These are phyloP conservation scores for Lasioglossum marginatum DNA, from an alignment of 2,888 invertebrate genomes.

Conservation along the genomic window DNA sequence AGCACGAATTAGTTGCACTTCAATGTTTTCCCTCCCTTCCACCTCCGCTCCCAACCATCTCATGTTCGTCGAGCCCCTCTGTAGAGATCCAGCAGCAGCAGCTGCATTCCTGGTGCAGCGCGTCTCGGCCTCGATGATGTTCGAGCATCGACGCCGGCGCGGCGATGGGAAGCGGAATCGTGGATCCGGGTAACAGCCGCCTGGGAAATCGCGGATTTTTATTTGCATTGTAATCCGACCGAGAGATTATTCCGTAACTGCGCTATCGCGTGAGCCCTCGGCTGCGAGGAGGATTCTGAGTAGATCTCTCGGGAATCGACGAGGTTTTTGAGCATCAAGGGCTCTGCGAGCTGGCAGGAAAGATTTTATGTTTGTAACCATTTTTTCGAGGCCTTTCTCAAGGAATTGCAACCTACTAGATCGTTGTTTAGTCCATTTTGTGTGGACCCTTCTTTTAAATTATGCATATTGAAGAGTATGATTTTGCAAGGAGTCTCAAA, in stretches of 20 bases:
- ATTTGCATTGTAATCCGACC: neutral
- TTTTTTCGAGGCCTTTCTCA: neutral
- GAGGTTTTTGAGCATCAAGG: neutral
- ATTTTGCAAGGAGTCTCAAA: neutral
- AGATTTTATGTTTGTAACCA: neutral
- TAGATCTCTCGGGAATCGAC: neutral
- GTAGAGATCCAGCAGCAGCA: neutral
- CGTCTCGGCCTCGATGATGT: neutral
- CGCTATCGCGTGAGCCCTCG: neutral
- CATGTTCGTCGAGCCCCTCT: neutral
- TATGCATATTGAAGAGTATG: neutral
- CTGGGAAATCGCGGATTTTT: neutral
- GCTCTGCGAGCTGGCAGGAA: neutral
- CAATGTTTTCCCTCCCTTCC: slow-evolving; percentile 54
- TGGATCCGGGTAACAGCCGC: neutral
- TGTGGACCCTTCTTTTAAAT: neutral
- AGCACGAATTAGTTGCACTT: slow-evolving; percentile 68
- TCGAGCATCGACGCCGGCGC: slow-evolving; percentile 9
- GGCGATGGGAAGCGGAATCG: neutral
- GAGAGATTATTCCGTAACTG: neutral
- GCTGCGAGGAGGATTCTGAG: neutral
- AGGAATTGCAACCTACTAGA: neutral
- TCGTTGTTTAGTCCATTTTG: neutral
- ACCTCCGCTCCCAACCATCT: neutral
- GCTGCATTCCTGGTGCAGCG: slow-evolving; percentile 19